Evolutionary conservation across 2,797 vertebrate genomes (phyloP).

Genomic region (Acropternis orthonyx): DNA sequence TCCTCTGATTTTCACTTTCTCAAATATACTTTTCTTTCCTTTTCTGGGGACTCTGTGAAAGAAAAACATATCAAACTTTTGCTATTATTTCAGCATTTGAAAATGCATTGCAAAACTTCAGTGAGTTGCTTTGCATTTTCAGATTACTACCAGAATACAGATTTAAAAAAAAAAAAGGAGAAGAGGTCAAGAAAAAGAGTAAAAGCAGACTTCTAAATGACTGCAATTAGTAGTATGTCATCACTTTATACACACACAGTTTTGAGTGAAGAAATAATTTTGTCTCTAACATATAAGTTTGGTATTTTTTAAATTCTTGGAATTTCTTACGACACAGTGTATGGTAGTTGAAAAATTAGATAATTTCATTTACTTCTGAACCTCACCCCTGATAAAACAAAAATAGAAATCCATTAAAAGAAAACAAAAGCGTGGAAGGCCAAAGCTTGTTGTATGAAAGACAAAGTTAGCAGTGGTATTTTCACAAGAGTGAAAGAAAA

Average conservation of each 20-base stretch:
- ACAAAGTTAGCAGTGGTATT: not conserved
- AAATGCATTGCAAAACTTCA: not conserved
- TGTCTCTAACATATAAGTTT: not conserved
- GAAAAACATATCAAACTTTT: not conserved
- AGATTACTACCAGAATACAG: not conserved
- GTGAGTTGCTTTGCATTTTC: not conserved
- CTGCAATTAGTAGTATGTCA: not conserved
- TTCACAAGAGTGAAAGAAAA: not conserved
- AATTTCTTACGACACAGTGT: not conserved
- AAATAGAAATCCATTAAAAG: not conserved
- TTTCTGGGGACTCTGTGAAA: slow-evolving; percentile 2
- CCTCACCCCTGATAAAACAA: not conserved
- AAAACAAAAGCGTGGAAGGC: not conserved
- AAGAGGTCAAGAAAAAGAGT: not conserved
- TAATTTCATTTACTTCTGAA: not conserved
- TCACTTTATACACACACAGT: not conserved
- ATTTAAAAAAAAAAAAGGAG: no score
- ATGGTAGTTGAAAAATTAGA: not conserved
- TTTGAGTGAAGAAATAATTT: not conserved
- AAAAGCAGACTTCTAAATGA: not conserved
- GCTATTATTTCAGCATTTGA: not conserved
- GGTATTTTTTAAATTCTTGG: not conserved
- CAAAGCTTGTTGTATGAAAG: not conserved
- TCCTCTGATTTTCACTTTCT: not conserved
- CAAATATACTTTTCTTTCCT: not conserved